These are phyloP conservation scores for Silurus asotus DNA, from an alignment of 2,113 vertebrate species.

Conservation along the genomic window DNA sequence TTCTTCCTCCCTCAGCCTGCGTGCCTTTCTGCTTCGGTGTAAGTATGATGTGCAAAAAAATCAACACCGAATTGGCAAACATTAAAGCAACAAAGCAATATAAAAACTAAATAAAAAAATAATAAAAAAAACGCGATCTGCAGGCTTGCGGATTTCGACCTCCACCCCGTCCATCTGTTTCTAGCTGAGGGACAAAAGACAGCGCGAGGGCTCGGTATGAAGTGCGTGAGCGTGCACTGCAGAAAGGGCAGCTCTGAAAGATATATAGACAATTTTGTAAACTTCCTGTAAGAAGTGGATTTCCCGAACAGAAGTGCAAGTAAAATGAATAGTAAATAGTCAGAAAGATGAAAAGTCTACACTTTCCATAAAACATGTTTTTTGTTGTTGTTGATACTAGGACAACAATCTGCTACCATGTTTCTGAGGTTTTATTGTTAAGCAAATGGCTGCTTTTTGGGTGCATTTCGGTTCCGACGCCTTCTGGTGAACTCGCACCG, in stretches of 20 bases:
- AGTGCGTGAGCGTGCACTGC: background rate
- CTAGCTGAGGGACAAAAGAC: conserved; percentile 62
- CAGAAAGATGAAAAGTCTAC: background rate
- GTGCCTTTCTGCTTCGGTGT: conserved; percentile 23
- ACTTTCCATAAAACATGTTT: background rate
- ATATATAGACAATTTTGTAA: background rate
- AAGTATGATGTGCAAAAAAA: conserved; percentile 43
- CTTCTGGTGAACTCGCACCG: background rate
- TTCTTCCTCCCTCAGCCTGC: conserved; percentile 54
- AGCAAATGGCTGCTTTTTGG: conserved; percentile 25
- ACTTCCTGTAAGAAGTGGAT: background rate
- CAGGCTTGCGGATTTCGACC: conserved; percentile 57
- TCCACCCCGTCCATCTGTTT: conserved; percentile 67
- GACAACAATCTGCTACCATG: background rate
- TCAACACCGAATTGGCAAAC: conserved; percentile 25
- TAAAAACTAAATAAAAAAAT: background rate
- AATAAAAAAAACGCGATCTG: background rate
- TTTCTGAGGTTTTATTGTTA: conserved; percentile 1
- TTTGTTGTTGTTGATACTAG: background rate
- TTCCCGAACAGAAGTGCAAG: background rate
- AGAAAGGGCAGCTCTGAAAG: background rate
- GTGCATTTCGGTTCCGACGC: background rate
- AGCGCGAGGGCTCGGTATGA: background rate
- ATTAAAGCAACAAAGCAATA: conserved; percentile 37
- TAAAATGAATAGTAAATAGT: background rate